A percentile compares a stretch with the other conserved stretches of the same genome.
These are phyloP conservation scores for Tachysurus fulvidraco DNA, from an alignment of 2,113 vertebrate species.

Conservation along the genomic window DNA sequence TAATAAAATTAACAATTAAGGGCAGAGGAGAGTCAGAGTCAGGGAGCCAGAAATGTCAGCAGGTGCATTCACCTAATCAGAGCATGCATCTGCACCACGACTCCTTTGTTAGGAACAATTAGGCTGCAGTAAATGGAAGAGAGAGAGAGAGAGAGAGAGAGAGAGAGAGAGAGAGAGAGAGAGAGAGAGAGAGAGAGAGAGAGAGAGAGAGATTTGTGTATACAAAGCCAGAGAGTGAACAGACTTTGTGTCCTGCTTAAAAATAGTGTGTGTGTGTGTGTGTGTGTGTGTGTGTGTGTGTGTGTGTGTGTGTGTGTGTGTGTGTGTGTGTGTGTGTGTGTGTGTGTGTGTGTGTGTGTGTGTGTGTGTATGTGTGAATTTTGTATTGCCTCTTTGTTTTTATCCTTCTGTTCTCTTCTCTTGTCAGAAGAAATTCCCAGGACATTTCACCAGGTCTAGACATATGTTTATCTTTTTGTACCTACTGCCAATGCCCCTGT, in stretches of 20 bases:
- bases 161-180: constrained; percentile 15
- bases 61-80: constrained; percentile 65
- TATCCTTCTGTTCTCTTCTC: not conserved
- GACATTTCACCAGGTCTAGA: not conserved
- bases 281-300: not conserved
- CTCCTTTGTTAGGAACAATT: constrained; percentile 75
- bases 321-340: not conserved
- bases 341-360: no score
- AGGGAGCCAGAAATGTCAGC: constrained; percentile 58
- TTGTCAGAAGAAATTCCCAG: not conserved
- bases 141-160: constrained; percentile 55
- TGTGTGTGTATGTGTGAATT: not conserved
- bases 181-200: constrained; percentile 59
- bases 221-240: constrained; percentile 52
- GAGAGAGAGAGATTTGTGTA: no score
- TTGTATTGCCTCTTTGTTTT: not conserved
- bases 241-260: constrained; percentile 55
- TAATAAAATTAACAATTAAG: constrained; percentile 65
- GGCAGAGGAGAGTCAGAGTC: constrained; percentile 42
- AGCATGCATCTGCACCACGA: constrained; percentile 71
- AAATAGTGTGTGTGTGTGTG: constrained; percentile 13
- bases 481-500: not conserved
- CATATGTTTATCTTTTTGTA: not conserved
- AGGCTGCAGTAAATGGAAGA: constrained; percentile 68
- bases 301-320: no score